Evolutionary conservation across 37 sponge, comb jelly and placozoan genomes (phyloP).

Genomic region (Aplysina aerophoba): DNA sequence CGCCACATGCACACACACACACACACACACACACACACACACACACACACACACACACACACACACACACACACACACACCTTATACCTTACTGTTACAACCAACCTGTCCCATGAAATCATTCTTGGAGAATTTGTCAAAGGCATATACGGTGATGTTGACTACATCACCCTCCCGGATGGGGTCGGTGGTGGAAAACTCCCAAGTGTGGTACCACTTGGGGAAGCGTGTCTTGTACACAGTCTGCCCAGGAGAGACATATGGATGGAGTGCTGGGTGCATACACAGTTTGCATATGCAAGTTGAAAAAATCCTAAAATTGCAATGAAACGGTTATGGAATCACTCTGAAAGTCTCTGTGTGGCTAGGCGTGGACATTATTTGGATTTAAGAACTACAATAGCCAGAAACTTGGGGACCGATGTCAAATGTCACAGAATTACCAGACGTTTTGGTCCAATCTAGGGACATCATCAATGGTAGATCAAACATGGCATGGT

Average conservation of each 20-base stretch:
- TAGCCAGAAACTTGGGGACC: too few relatives aligned
- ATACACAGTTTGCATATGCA: too few relatives aligned
- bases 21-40: conserved; percentile 25
- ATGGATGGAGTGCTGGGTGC: not conserved
- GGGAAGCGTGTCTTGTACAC: conserved; percentile 83
- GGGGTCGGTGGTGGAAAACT: conserved; percentile 33
- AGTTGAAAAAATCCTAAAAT: too few relatives aligned
- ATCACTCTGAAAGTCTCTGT: too few relatives aligned
- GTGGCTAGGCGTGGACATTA: too few relatives aligned
- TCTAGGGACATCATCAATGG: too few relatives aligned
- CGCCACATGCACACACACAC: not conserved
- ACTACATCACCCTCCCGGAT: conserved; percentile 13
- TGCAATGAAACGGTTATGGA: too few relatives aligned
- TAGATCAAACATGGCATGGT: too few relatives aligned
- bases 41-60: conserved; percentile 31
- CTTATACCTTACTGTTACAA: not conserved
- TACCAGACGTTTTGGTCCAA: too few relatives aligned
- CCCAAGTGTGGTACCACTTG: conserved; percentile 74
- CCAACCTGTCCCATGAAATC: conserved; percentile 84
- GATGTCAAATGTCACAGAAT: too few relatives aligned
- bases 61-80: conserved; percentile 5
- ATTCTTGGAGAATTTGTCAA: conserved; percentile 65
- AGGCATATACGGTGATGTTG: conserved; percentile 55
- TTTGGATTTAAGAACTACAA: too few relatives aligned
- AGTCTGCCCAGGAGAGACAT: conserved; percentile 33